Percentiles rank a stretch among this genome's conserved stretches.
These are phyloP conservation scores for Cyprinella venusta DNA, from an alignment of 2,797 vertebrate genomes.

Conservation along the genomic window DNA sequence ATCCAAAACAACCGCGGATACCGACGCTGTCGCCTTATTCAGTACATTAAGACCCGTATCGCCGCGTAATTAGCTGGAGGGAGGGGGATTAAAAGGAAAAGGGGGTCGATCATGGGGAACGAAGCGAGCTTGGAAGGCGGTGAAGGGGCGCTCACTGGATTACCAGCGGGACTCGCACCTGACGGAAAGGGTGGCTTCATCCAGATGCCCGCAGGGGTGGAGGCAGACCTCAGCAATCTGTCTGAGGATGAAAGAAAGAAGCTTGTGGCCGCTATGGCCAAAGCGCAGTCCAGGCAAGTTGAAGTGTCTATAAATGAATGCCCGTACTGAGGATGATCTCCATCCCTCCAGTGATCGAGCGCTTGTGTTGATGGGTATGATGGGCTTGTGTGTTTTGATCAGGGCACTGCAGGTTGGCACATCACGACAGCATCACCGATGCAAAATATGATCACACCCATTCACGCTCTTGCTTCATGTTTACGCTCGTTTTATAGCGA, in stretches of 20 bases:
- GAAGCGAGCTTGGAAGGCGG: constrained; percentile 93
- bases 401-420: constrained; percentile 56
- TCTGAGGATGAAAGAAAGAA: constrained; percentile 90
- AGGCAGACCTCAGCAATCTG: constrained; percentile 87
- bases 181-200: constrained; percentile 81
- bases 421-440: constrained; percentile 56
- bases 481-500: constrained; percentile 14
- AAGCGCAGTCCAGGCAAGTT: constrained; percentile 89
- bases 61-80: constrained; percentile 59
- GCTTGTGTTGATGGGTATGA: constrained; percentile 8
- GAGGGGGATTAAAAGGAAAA: constrained; percentile 58
- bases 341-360: constrained; percentile 30
- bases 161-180: constrained; percentile 81
- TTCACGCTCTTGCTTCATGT: constrained; percentile 45
- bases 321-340: constrained; percentile 10
- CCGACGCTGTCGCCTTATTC: constrained; percentile 56
- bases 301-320: constrained; percentile 69
- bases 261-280: constrained; percentile 91
- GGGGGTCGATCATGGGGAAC: constrained; percentile 90
- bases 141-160: constrained; percentile 79
- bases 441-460: constrained; percentile 68
- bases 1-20: constrained; percentile 51
- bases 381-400: constrained; percentile 59
- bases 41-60: constrained; percentile 64
- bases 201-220: constrained; percentile 83